Evolutionary conservation across 2,888 invertebrate genomes (phyloP), one percentile per base, ranked within the genome.

Genomic region (Lasioglossum morio): DNA sequence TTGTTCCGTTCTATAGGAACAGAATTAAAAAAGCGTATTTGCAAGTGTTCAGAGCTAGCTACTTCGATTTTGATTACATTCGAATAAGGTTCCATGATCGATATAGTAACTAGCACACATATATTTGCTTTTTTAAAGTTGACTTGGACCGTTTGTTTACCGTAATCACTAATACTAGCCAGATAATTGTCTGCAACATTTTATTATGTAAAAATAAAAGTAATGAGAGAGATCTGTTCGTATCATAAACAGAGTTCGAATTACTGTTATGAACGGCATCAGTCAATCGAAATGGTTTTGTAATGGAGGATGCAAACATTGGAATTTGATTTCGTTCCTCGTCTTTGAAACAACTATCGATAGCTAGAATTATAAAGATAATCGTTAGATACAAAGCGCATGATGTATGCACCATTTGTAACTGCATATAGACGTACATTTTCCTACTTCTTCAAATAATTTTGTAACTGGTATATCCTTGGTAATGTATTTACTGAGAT

Each of bases 251-350:
- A 37, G 12, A 82, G 40, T 30, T 81, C 40, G 46, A 77, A 53
- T 90, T 92, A 93, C 93, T 78, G 77, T 88, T 77, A 74, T 86
- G 81, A 78, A 90, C 79, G 23, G 90, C 90, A 75, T 94, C 94
- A 0, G 92, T 94, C 23, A 94, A 91, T 30, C 92, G 90, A 84
- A 91, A 94, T 1, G 94, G 93, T 84, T 93, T 93, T 57, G 93
- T 94, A 34, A 93, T 84, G 2, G 92, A 92, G 5, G 89, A 90
- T n/a, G 93, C 89, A 84, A 92, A 92, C 93, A 93, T 94, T n/a
- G 94, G 94, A 81, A 94, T 94, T 88, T 94, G 94, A 80, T 93
- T 92, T 37, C 93, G 87, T 63, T 93, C 93, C 75, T 88, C 91
- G 5, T 93, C 93, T 77, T 92, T 92, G 37, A 94, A 91, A 87